A percentile compares a stretch with the other conserved stretches of the same genome.
Conservation (phyloP, 2,113 vertebrate genomes). For the Datnioides undecimradiatus region DNA sequence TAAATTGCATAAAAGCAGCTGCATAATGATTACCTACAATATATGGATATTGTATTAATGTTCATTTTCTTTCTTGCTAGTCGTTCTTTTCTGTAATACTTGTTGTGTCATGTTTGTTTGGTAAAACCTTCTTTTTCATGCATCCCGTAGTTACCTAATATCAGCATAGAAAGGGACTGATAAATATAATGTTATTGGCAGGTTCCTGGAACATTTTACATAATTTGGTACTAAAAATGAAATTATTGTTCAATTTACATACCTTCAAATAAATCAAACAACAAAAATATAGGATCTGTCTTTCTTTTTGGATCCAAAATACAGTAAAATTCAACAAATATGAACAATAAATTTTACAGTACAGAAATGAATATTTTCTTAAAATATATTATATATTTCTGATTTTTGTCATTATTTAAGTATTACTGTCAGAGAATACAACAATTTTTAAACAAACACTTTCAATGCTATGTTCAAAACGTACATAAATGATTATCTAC, state of each 20-base stretch:
- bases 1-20: constrained; percentile 5
- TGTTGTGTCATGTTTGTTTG: neutral
- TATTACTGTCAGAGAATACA: no score
- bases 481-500: neutral
- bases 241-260: neutral
- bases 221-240: neutral
- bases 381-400: no score
- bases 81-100: neutral
- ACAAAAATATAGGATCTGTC: neutral
- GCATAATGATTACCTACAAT: constrained; percentile 4
- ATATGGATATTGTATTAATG: neutral
- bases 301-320: neutral
- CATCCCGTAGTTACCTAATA: neutral
- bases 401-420: neutral
- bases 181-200: neutral
- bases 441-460: no score
- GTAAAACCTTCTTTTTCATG: neutral
- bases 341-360: neutral
- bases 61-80: neutral
- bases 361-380: neutral
- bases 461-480: no score
- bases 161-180: neutral
- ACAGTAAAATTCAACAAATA: neutral
- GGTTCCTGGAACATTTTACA: neutral
- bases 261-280: neutral